Evolutionary conservation across 2,888 invertebrate genomes (phyloP), one percentile per base, ranked within the genome.

Genomic region (Drosophila infuscata): DNA sequence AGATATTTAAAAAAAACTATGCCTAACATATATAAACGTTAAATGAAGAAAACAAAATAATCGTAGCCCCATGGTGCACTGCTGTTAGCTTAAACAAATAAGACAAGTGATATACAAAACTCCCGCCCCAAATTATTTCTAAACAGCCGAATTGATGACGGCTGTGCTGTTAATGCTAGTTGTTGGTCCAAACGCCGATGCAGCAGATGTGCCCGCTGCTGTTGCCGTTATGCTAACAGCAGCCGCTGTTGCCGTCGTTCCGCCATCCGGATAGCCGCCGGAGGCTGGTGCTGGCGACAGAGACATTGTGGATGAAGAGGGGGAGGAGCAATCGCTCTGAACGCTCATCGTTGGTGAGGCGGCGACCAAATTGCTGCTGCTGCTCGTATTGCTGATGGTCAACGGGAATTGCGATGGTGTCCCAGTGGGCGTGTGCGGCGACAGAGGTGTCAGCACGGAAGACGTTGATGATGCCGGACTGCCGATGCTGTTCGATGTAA

Each of bases 141-240:
- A 92, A 78, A 92, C 92, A 65, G 92, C 92, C 62, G 92, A 93
- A 82, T 92, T 92, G 36, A 93, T 92, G 38, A 89, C 92, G 57
- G 92, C 83, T 68, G 87, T 74, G 41, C 79, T 87, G 58, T 74
- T 86, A 38, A 83, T 90, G 75, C 84, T 87, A 32, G 75, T 88
- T 46, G 89, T 76, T 41, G 82, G 88, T 35, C 91, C 92, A 77
- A 92, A 92, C n/a, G 91, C 90, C n/a, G 92, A 76, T 2, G 84
- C 66, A 20, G 73, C 86, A 17, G 89, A 86, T 35, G 89, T 81
- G 54, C 91, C 90, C 5, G 92, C 88, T 20, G 92, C 87, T n/a
- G 90, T 91, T 52, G 93, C 89, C 38, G 92, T 91, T n/a, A 92
- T 89, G 38, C 92, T 90, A 8, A 91, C 90, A 53, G 84, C 82